Evolutionary conservation across 1,140 invertebrate species (phyloP), one percentile per base, ranked within the genome.

Genomic region (Saccostrea glomerata): DNA sequence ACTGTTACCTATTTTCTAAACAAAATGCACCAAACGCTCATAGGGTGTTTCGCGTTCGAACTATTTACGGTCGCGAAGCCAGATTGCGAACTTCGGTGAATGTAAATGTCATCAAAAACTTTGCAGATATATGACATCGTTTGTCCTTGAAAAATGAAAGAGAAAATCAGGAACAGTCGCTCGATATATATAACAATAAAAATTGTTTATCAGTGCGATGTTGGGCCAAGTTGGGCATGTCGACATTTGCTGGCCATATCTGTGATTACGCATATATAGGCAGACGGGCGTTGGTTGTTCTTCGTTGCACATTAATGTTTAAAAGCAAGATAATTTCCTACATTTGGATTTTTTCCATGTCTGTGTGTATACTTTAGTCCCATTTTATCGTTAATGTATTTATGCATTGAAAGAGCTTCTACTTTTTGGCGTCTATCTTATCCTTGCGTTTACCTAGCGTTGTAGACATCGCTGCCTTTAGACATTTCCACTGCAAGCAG

Each of bases 301-400:
- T 36, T 77, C 25, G 70, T 77, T 77, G 70, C 70, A 77, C 70
- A 77, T 77, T 77, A 77, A 77, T 77, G 70, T 77, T 73, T 36
- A 77, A 77, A 77, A 77, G 70, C 70, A 30, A 77, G 70, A 77
- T 77, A 77, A 77, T 77, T 77, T 77, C 12, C 30, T 77, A 25
- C 25, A 77, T 77, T 30, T 77, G 70, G 70, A 30, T 77, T 77
- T 36, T 36, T 77, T 77, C 70, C 25, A 77, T 36, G 70, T 77
- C 70, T 30, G 70, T 77, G 30, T 77, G 25, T 77, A 77, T 30
- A 77, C 70, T 30, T 25, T 36, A 36, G 70, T 36, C 70, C 70
- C 30, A 5, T 77, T 77, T 77, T 77, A 77, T 77, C 70, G 25
- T 25, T 30, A 77, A 30, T 77, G 70, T 77, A 77, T 63, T 73